Evolutionary conservation across 1,140 invertebrate genomes (phyloP).

Genomic region (Chionoecetes opilio): DNA sequence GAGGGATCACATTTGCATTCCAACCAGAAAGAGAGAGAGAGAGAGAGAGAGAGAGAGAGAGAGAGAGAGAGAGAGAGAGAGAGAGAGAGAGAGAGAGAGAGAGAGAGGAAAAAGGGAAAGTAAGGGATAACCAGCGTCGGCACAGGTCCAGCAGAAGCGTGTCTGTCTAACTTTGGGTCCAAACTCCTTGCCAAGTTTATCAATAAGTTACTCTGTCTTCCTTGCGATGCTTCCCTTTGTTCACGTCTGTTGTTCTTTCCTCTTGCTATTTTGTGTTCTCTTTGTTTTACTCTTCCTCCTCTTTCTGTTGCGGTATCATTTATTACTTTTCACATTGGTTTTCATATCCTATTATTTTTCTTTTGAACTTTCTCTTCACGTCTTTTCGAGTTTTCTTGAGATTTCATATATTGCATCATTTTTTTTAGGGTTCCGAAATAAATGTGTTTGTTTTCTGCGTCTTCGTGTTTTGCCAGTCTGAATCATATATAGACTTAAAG

Average conservation of each 20-base stretch:
- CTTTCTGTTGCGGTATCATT: background rate
- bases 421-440: background rate
- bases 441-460: background rate
- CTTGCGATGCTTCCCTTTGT: constrained; percentile 19
- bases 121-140: constrained; percentile 34
- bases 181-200: constrained; percentile 17
- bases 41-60: constrained; percentile 55
- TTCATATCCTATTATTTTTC: background rate
- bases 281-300: background rate
- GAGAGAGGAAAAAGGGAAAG: background rate
- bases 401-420: background rate
- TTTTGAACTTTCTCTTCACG: background rate
- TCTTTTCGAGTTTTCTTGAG: background rate
- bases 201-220: constrained; percentile 19
- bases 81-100: constrained; percentile 34
- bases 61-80: constrained; percentile 55
- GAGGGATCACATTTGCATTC: background rate
- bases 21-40: constrained; percentile 37
- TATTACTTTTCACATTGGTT: too few species aligned
- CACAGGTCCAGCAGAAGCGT: background rate
- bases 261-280: background rate
- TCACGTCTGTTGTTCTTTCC: background rate
- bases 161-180: constrained; percentile 10
- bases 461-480: background rate
- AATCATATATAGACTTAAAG: too few species aligned